Conservation (phyloP, 2,888 invertebrate genomes). For the Tethea ocularis region DNA sequence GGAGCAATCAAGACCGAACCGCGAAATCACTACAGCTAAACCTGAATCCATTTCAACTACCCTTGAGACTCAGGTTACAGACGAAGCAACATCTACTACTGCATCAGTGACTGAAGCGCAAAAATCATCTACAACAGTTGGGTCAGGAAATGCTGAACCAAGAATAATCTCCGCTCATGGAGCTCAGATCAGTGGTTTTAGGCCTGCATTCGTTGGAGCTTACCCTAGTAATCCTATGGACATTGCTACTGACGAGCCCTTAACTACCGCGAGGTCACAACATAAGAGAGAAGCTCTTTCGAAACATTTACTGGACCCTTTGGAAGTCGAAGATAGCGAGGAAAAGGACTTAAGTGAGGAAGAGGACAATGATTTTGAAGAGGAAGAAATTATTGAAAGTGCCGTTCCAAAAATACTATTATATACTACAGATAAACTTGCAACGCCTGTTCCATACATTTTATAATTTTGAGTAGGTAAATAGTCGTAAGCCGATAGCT, state of each 20-base stretch:
- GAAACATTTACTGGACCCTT: background rate
- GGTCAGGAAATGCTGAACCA: background rate
- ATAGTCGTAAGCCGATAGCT: background rate
- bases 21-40: background rate
- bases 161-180: background rate
- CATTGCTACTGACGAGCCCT: background rate
- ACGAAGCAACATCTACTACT: background rate
- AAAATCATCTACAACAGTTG: background rate
- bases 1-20: background rate
- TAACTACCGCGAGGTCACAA: background rate
- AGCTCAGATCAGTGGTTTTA: background rate
- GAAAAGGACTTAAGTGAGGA: background rate
- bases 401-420: background rate
- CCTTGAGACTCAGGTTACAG: background rate
- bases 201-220: background rate
- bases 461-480: background rate
- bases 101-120: background rate
- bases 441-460: background rate
- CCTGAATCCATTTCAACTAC: background rate
- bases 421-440: background rate
- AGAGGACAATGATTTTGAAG: background rate
- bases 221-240: background rate
- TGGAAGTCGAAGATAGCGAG: background rate
- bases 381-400: background rate
- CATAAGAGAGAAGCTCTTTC: background rate